Evolutionary conservation across 2,113 vertebrate species (phyloP), one percentile per base, ranked within the genome.

Genomic region (Thermophis baileyi): DNA sequence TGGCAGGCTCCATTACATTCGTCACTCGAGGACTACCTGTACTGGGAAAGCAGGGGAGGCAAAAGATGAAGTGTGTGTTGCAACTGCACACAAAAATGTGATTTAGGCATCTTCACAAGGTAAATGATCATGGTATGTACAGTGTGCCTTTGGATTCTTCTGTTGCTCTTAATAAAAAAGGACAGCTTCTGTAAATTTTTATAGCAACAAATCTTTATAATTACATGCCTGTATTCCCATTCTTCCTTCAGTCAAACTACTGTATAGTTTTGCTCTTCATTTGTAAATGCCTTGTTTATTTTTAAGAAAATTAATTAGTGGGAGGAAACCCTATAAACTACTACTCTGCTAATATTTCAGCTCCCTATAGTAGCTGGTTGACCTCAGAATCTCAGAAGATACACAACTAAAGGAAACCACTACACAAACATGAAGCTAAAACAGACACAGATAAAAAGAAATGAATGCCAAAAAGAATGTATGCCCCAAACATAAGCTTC

Each of bases 401-500:
- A 87, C 85, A 89, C 5, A 47, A 27, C 25, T 30, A 63, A 91
- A 91, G 55, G 69, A 88, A 54, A 69, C 69, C 53, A 89, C 74
- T 60, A 46, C 22, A 63, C 50, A 69, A 86, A 87, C 69, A 57
- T 91, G 55, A 91, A 91, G 54, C 90, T 91, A 93, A 94, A 88
- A 90, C 86, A 47, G 88, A 54, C 44, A 93, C 4, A 92, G 81
- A 54, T 44, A 44, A 85, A 93, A 89, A 22, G 18, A 44, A 44
- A 81, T 8, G 7, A 69, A 54, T 74, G 55, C 40, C 87, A 86
- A 89, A 91, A 91, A 89, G 49, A 87, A 85, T 27, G 44, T 69
- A 89, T 85, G 9, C 11, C 18, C 85, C 55, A 91, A 94, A 90
- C 90, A 93, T 60, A 87, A 94, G n/a, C n/a, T 44, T 81, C 51